A percentile compares a stretch with the other conserved stretches of the same genome.
phyloP scores from a whole-genome alignment of 2,797 vertebrate species.

The Acropternis orthonyx region DNA sequence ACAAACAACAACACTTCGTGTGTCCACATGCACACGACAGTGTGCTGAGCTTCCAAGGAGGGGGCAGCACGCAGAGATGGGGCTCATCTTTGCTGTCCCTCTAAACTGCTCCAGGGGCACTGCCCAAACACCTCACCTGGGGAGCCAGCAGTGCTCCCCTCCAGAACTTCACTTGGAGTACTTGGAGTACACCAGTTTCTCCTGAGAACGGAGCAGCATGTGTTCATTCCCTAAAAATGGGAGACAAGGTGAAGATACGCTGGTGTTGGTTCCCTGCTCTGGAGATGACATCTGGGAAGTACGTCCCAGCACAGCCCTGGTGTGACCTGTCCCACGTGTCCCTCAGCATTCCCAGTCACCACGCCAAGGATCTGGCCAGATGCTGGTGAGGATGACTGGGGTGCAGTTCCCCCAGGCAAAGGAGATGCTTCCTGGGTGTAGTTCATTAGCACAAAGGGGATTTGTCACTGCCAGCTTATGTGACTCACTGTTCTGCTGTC shows the following conservation, averaged over 20 bases:
- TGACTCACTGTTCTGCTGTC: not conserved
- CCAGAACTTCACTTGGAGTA: not conserved
- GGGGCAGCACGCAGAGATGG: not conserved
- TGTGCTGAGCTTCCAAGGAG: accelerated
- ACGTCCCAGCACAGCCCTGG: not conserved
- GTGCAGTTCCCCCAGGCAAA: not conserved
- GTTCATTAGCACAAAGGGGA: not conserved
- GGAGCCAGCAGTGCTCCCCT: not conserved
- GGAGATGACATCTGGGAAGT: accelerated
- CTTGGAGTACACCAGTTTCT: not conserved
- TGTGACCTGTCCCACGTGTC: not conserved
- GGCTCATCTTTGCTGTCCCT: not conserved
- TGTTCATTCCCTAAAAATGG: accelerated
- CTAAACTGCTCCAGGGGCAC: not conserved
- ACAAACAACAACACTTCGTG: not conserved
- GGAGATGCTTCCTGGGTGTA: not conserved
- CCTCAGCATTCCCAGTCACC: not conserved
- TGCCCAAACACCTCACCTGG: not conserved
- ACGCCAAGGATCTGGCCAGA: not conserved
- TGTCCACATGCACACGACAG: too few species aligned
- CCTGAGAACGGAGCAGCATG: accelerated
- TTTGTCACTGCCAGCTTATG: not conserved
- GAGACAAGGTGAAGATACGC: accelerated
- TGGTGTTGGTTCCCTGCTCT: accelerated
- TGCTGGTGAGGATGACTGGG: not conserved